Percentiles rank a stretch among this genome's conserved stretches.
These are phyloP conservation scores for Semibalanus balanoides DNA, from an alignment of 1,140 invertebrate species.

Conservation along the genomic window DNA sequence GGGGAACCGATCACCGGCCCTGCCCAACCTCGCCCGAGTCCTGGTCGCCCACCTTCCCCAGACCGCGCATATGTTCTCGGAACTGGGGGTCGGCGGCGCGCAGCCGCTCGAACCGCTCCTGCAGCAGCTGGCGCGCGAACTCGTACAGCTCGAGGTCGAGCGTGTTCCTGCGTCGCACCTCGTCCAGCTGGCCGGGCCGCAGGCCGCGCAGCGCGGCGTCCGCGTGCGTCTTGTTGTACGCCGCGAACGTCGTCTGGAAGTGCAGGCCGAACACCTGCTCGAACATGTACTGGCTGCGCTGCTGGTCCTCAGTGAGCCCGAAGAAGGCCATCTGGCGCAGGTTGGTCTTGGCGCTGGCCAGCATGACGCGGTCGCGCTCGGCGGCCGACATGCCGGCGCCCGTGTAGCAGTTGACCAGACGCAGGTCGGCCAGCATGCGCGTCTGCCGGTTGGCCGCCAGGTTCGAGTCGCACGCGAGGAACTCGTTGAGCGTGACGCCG, in stretches of 20 bases:
- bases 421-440: constrained; percentile 89
- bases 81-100: constrained; percentile 65
- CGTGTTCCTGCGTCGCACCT: constrained; percentile 64
- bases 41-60: constrained; percentile 15
- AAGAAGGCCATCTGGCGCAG: constrained; percentile 90
- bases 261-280: constrained; percentile 91
- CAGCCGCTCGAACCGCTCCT: constrained; percentile 64
- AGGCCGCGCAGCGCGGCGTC: constrained; percentile 57
- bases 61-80: constrained; percentile 38
- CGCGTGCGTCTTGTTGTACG: constrained; percentile 76
- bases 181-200: constrained; percentile 49
- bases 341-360: constrained; percentile 90
- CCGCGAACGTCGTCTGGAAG: constrained; percentile 73
- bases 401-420: constrained; percentile 90
- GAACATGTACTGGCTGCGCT: constrained; percentile 88
- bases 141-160: constrained; percentile 87
- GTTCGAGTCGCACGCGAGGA: constrained; percentile 79
- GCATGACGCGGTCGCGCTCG: constrained; percentile 61
- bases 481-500: constrained; percentile 60
- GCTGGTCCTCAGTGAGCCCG: constrained; percentile 89
- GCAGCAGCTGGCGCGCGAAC: constrained; percentile 78
- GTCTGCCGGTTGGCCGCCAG: constrained; percentile 92
- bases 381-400: constrained; percentile 48
- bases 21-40: neutral
- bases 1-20: neutral